Base-by-base conservation (phyloP, 2,888 invertebrate species). In the Allygus modestus region DNA sequence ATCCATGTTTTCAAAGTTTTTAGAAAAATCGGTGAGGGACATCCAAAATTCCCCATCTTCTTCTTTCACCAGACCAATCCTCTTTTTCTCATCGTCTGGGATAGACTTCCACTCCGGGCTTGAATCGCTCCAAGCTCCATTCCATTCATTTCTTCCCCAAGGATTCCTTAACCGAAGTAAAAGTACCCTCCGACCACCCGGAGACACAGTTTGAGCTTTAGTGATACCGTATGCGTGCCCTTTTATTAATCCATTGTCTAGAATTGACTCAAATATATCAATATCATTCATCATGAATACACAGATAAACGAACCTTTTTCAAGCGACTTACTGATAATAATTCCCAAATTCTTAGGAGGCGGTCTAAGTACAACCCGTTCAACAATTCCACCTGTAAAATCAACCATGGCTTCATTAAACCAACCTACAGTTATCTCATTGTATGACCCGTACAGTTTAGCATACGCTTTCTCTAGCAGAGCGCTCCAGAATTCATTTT, bases 401-500 rank as follows among this genome's bases (percentile, higher is more conserved):
- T 65, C 65, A 0, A 65, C 65, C 65, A 65, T 65, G 7, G 65
- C 4, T 15, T 65, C 65, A 28, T 31, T 28, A 65, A 65, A 65
- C 65, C 65, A 65, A 15, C 65, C 65, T 11, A 28, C 9, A n/a
- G 65, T 65, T 15, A 65, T 2, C 17, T 65, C 65, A 20, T 65
- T 28, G 28, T 65, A 65, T 15, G 65, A 65, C 28, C 65, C 65
- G 28, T 65, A 65, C 17, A 65, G 15, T 17, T 65, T 65, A 2
- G 65, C 65, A 15, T 65, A 65, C 28, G 65, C 65, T 28, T 65
- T 65, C 17, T 65, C 65, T 4, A 65, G 28, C 26, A 65, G 65
- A 26, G 65, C 15, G 15, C 65, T 65, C 65, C 65, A 65, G n/a
- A 65, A 65, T 20, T 65, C 65, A 28, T 65, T 65, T 15, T 65